A percentile compares a stretch with the other conserved stretches of the same genome.
Evolutionary conservation across 2,797 vertebrate genomes (phyloP).

Genomic region (Acanthiza pusilla): DNA sequence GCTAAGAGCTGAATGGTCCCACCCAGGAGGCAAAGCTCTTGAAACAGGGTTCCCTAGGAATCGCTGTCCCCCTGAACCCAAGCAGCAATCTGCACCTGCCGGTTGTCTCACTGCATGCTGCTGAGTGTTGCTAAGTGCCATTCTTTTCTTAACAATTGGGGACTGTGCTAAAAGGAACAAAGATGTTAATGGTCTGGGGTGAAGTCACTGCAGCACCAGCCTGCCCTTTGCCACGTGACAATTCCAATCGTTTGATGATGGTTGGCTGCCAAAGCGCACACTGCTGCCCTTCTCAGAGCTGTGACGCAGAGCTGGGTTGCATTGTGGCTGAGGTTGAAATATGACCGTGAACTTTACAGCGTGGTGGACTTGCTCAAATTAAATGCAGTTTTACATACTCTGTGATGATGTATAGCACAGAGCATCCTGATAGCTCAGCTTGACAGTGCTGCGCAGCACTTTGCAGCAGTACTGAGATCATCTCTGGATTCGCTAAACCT

Average conservation of each 20-base stretch:
- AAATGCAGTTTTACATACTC: fast-evolving
- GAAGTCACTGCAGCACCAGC: background rate
- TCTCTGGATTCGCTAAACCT: background rate
- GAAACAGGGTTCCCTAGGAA: background rate
- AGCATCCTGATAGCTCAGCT: background rate
- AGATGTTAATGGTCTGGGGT: background rate
- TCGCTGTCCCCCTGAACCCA: fast-evolving
- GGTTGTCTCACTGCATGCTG: fast-evolving
- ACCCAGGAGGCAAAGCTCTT: background rate
- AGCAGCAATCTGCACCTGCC: background rate
- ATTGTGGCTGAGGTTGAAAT: background rate
- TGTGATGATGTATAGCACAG: background rate
- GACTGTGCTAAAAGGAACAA: background rate
- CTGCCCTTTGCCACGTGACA: background rate
- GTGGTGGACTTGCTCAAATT: background rate
- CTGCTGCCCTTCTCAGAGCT: background rate
- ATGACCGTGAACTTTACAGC: background rate
- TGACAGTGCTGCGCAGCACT: background rate
- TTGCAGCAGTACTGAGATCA: background rate
- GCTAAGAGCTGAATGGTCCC: background rate
- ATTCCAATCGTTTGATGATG: background rate
- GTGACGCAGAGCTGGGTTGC: background rate
- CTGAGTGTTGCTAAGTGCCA: background rate
- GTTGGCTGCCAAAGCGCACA: background rate
- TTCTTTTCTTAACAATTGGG: background rate